phyloP scores from a whole-genome alignment of 2,888 invertebrate genomes.

The Plemyria rubiginata region DNA sequence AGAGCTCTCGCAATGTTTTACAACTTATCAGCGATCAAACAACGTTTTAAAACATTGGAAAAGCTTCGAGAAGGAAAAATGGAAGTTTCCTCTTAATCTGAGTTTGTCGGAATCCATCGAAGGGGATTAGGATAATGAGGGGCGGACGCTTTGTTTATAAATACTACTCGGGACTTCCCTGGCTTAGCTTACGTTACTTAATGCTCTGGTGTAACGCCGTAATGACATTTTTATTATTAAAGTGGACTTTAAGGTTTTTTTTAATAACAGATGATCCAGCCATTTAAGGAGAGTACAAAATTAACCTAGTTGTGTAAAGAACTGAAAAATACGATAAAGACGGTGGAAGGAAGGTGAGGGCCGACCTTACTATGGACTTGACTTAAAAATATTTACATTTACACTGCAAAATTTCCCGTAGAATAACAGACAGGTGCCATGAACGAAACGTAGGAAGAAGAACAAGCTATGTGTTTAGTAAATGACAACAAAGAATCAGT shows the following conservation, averaged over 20 bases:
- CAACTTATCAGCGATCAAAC: constrained; percentile 52
- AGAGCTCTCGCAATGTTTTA: constrained; percentile 47
- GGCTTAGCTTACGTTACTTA: constrained; percentile 31
- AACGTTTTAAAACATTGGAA: constrained; percentile 48
- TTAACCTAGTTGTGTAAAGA: too few species aligned
- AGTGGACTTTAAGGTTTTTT: too few species aligned
- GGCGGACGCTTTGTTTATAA: constrained; percentile 46
- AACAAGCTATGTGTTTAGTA: too few species aligned
- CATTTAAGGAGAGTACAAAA: too few species aligned
- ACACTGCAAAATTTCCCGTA: too few species aligned
- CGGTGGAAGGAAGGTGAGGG: too few species aligned
- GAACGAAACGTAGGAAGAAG: too few species aligned
- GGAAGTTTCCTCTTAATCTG: constrained; percentile 44
- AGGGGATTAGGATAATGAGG: constrained; percentile 53
- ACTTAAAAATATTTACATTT: too few species aligned
- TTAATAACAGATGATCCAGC: too few species aligned
- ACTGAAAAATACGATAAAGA: too few species aligned
- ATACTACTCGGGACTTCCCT: constrained; percentile 42
- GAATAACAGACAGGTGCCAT: too few species aligned
- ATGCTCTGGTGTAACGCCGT: constrained; percentile 30
- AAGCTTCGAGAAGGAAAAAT: constrained; percentile 46
- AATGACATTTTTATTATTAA: constrained; percentile 27
- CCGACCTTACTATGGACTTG: too few species aligned
- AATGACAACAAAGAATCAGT: not conserved
- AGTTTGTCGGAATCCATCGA: constrained; percentile 45